Evolutionary conservation across 2,113 vertebrate genomes (phyloP), one percentile per base, ranked within the genome.

Genomic region (Geococcyx californianus): DNA sequence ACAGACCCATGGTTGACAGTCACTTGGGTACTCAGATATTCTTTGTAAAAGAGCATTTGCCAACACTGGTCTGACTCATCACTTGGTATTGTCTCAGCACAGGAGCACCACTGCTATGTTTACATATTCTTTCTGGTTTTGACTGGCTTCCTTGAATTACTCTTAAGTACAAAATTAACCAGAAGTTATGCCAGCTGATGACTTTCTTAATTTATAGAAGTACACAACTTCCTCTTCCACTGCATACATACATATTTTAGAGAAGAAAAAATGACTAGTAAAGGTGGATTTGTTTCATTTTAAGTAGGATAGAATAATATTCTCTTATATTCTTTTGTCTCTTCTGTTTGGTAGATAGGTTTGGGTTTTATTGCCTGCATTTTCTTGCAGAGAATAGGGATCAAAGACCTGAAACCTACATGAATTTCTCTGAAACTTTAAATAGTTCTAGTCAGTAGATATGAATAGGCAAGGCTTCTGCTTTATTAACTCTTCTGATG

Each of bases 211-310:
- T 6, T 82, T 77, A 21, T 26, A n/a, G 34, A 66, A 85, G 36
- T 47, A 13, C 16, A 2, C 5, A 4, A 19, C 33, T 95, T 94
- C 59, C 75, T 69, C 4, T 63, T 93, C 42, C 2, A 3, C 38
- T 33, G 11, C 13, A 18, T 7, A 6, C 2, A 1, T 28, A 4
- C 10, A 0, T 24, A 10, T 44, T 70, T 72, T 44, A 59, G 11
- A 75, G 81, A 55, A 20, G 31, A 15, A 45, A 52, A 24, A 29
- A 66, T 21, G 4, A 36, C 5, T 36, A 33, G 10, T 24, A 24
- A 74, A 52, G 4, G 7, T 55, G 7, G 59, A 86, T 63, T 88
- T 33, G 14, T 67, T 23, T 68, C 3, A 24, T 31, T 80, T 74
- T 11, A 66, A 59, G 16, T 47, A 55, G 12, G 7, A 24, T 10